Evolutionary conservation across 1,140 invertebrate genomes (phyloP).

Genomic region (Saxidomus purpurata): DNA sequence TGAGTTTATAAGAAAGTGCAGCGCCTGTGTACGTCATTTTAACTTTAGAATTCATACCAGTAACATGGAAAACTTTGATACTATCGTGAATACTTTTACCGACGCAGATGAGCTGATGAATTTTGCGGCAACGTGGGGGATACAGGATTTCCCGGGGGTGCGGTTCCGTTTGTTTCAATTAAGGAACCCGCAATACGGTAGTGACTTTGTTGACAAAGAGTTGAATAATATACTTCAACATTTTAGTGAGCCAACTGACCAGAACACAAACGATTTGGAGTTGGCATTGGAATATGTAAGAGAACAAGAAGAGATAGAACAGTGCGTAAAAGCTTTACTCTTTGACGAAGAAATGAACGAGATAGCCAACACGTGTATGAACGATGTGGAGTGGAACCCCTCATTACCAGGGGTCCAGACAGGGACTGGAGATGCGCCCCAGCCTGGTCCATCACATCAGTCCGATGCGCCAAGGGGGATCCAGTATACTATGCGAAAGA

Average conservation of each 20-base stretch:
- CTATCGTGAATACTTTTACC: not conserved
- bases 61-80: not conserved
- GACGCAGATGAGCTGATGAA: not conserved
- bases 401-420: not conserved
- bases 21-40: no score
- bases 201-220: no score
- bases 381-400: conserved; percentile 11
- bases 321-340: not conserved
- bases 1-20: no score
- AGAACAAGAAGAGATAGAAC: no score
- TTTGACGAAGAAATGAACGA: not conserved
- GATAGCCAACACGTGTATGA: not conserved
- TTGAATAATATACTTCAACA: no score
- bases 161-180: not conserved
- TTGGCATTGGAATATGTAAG: not conserved
- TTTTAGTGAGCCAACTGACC: no score
- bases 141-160: not conserved
- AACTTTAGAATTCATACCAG: not conserved
- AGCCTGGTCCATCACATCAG: not conserved
- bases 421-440: not conserved
- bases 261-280: no score
- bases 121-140: not conserved
- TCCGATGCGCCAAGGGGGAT: not conserved
- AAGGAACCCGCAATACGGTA: not conserved
- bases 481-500: not conserved